Evolutionary conservation across 2,797 vertebrate species (phyloP), one percentile per base, ranked within the genome.

Genomic region (Urophycis tenuis): DNA sequence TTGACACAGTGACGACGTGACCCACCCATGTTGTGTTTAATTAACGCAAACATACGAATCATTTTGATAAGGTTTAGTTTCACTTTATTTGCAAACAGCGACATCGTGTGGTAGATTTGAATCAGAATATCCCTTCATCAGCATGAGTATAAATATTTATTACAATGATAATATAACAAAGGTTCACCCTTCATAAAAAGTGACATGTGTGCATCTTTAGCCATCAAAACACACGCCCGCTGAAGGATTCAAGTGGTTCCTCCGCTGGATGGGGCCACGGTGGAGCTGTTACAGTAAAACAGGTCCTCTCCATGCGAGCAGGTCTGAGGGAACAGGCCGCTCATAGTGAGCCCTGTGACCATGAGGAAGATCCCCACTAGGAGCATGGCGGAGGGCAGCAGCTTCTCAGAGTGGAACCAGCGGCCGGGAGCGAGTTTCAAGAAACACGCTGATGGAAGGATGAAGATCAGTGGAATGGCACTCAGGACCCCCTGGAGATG

Each of bases 401-500:
- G 34, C 75, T 95, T 96, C 85, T 95, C 93, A 0, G 81, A 79
- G 71, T 94, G 92, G 84, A 91, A 94, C 95, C 95, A 96, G 72
- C 87, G 90, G 33, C 95, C 92, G 25, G 93, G 69, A 10, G 95
- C 96, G 72, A 98, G 93, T 83, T 93, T 98, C 81, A 99, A 90
- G 84, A 95, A 98, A 86, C 97, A 99, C 0, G 95, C 96, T 0
- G 96, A 92, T 2, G 97, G 96, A 71, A 98, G 92, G 90, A 99
- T 96, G 93, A 99, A 99, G 89, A 99, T 95, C 74, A 99, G 91
- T 0, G 97, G 97, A 3, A 92, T 94, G n/a, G 97, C 97, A 67
- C 95, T 96, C 85, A 99, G 81, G 72, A 94, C 92, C 34, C 97
- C 97, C 97, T 99, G 91, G n/a, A n/a, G n/a, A n/a, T n/a, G n/a